These are phyloP conservation scores for Cantharis flavilabris DNA, from an alignment of 2,888 invertebrate species.

Conservation along the genomic window DNA sequence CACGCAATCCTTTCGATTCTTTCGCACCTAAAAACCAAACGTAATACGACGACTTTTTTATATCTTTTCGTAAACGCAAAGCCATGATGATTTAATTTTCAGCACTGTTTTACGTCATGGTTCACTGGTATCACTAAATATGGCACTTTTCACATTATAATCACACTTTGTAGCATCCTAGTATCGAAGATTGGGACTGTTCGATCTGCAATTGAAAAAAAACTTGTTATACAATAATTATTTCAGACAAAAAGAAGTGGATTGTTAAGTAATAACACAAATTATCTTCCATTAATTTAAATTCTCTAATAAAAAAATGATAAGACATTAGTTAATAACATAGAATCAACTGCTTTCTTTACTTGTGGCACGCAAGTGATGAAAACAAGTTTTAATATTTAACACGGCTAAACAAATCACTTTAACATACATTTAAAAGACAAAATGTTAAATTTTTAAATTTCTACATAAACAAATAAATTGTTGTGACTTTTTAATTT, in stretches of 20 bases:
- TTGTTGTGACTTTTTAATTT: not conserved
- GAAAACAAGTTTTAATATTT: not conserved
- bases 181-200: not conserved
- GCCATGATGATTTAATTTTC: constrained; percentile 62
- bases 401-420: not conserved
- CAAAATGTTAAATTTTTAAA: not conserved
- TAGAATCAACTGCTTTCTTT: not conserved
- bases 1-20: constrained; percentile 87
- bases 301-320: not conserved
- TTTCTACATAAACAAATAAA: not conserved
- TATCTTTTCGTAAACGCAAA: constrained; percentile 79
- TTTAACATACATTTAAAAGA: not conserved
- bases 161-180: not conserved
- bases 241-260: not conserved
- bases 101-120: not conserved
- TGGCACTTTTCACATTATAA: not conserved
- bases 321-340: not conserved
- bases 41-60: constrained; percentile 89
- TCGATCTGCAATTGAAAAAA: not conserved
- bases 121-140: not conserved
- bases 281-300: not conserved
- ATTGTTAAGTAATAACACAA: not conserved
- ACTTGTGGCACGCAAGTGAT: not conserved
- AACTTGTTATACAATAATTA: not conserved
- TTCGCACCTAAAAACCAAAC: constrained; percentile 95